A percentile compares a stretch with the other conserved stretches of the same genome.
Conservation (phyloP, 2,888 invertebrate species). For the Gymnocheta viridis region DNA sequence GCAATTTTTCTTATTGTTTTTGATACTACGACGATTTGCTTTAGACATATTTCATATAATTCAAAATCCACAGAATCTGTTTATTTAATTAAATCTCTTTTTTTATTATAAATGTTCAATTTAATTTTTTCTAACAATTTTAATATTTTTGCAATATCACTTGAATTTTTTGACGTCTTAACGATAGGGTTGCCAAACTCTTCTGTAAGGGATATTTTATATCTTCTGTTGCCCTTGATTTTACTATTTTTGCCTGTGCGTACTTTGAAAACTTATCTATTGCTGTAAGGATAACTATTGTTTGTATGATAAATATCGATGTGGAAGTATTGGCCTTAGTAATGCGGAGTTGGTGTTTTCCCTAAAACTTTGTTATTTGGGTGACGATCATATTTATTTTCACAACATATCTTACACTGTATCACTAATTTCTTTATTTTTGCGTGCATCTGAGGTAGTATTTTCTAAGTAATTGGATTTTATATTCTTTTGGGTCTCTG, state of each 20-base stretch:
- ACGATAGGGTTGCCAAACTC: no score
- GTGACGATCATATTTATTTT: no score
- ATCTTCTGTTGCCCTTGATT: slow-evolving; percentile 49
- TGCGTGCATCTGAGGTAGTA: slow-evolving; percentile 7
- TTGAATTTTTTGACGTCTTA: no score
- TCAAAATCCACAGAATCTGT: no score
- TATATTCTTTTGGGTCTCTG: slow-evolving; percentile 15
- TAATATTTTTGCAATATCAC: no score
- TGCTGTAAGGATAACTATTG: slow-evolving; percentile 24
- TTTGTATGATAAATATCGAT: slow-evolving; percentile 35
- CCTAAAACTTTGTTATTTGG: not conserved
- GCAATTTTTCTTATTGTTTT: no score
- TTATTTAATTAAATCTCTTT: no score
- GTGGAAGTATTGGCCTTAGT: slow-evolving; percentile 22
- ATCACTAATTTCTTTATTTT: slow-evolving; percentile 1
- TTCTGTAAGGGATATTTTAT: slow-evolving; percentile 55
- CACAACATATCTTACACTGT: no score
- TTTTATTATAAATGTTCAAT: no score
- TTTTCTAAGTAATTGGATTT: slow-evolving; percentile 6
- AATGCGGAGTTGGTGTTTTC: not conserved
- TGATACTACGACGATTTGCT: no score
- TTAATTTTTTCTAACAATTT: no score
- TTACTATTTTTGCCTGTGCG: slow-evolving; percentile 34
- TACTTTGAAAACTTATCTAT: slow-evolving; percentile 38
- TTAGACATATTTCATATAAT: no score